Base-by-base conservation (phyloP, 92 coral and sea anemone genomes). In the Meandrina meandrites region DNA sequence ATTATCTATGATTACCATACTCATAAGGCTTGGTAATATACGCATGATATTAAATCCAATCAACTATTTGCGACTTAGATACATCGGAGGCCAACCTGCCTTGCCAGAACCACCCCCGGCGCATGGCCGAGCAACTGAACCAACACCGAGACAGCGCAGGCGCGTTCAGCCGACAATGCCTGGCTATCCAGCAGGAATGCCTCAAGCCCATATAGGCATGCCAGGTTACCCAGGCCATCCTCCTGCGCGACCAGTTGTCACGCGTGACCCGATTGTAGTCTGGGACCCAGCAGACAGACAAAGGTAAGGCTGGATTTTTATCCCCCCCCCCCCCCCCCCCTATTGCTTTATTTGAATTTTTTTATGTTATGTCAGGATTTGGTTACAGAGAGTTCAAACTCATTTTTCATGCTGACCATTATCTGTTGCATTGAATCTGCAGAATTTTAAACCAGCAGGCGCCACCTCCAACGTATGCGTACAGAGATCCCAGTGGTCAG, bases 221-320 rank as follows among this genome's bases (percentile, higher is more conserved):
- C 92, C 90, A 47, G 93, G 93, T 70, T 96, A 89, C 94, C 97
- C 98, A 80, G 90, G 84, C 58, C 90, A 95, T 19, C 89, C 96
- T 13, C 94, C 95, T 75, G 83, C 86, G 82, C 95, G 97, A 73
- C 98, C 99, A 31, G 89, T 95, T 56, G 94, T 97, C 18, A 95
- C 99, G 28, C 94, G 93, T 81, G 98, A 97, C 73, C 99, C 99
- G 6, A 93, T 97, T 79, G 98, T 95, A 47, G 99, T 97, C n/a
- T 97, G 99, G 99, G 99, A 97, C 69, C 99, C 99, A 19, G 92
- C 90, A 79, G 99, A 97, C 34, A 93, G 96, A 87, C 96, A 95
- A 81, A 84, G 98, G 99, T 97, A 35, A 35, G 85, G 11, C 15
- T 9, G 24, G 0, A 42, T n/a, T n/a, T 11, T 48, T 47, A 27